Evolutionary conservation across 2,113 vertebrate genomes (phyloP).

Genomic region (Prunella himalayana): DNA sequence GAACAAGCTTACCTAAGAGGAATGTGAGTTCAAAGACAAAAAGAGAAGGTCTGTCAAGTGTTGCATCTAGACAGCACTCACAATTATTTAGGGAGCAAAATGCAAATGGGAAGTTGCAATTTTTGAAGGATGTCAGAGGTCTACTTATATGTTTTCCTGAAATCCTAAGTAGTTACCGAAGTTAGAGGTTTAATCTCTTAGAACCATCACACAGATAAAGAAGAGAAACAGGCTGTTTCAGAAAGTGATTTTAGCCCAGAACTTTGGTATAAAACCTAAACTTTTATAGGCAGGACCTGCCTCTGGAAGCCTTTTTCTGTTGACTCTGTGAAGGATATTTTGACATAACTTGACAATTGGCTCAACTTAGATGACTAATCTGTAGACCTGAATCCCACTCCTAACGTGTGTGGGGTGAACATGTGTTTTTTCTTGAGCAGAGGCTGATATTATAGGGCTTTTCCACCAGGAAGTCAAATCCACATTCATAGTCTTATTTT

Average conservation of each 20-base stretch:
- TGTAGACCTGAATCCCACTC: not conserved
- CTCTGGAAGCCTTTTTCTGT: not conserved
- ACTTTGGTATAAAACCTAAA: not conserved
- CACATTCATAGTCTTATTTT: not conserved
- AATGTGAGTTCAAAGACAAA: not conserved
- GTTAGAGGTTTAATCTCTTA: not conserved
- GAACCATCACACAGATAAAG: not conserved
- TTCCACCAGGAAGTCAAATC: not conserved
- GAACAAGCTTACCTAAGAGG: not conserved
- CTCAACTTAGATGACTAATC: not conserved
- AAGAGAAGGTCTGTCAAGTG: not conserved
- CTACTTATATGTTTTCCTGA: not conserved
- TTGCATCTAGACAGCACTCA: not conserved
- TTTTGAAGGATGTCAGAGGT: not conserved
- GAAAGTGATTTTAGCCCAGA: not conserved
- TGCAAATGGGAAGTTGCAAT: not conserved
- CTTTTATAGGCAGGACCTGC: not conserved
- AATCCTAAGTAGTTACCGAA: not conserved
- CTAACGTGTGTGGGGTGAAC: not conserved
- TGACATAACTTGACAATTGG: not conserved
- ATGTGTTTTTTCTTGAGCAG: not conserved
- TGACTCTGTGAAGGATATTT: not conserved
- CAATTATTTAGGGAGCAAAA: not conserved
- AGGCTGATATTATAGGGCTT: not conserved
- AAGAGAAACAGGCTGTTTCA: not conserved